Percentiles rank a stretch among this genome's conserved stretches.
Evolutionary conservation across 1,140 invertebrate species (phyloP).

Genomic region (Calephelis nemesis): DNA sequence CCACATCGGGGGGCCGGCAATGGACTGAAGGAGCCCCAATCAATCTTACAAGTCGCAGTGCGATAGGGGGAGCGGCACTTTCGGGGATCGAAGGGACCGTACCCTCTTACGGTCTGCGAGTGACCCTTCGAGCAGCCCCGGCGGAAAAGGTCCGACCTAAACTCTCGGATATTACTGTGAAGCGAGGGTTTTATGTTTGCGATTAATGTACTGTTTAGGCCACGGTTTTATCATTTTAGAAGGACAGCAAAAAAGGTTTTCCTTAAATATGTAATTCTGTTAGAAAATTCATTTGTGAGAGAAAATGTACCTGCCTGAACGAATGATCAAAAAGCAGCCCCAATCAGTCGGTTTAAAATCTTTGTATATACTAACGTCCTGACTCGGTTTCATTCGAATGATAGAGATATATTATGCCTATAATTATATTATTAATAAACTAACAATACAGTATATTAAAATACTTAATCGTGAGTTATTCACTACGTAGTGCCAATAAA

Average conservation of each 20-base stretch:
- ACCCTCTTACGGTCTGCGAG: slow-evolving; percentile 65
- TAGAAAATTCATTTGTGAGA: background rate
- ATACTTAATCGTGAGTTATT: too few relatives aligned
- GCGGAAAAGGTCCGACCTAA: slow-evolving; percentile 59
- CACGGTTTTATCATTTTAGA: slow-evolving; percentile 28
- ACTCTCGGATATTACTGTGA: slow-evolving; percentile 54
- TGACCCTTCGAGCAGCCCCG: slow-evolving; percentile 62
- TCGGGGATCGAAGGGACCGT: slow-evolving; percentile 66
- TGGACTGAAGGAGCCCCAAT: slow-evolving; percentile 78
- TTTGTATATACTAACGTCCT: too few relatives aligned
- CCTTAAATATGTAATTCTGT: background rate
- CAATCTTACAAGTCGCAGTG: slow-evolving; percentile 77
- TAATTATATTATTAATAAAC: too few relatives aligned
- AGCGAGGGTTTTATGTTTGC: slow-evolving; percentile 43
- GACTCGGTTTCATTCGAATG: too few relatives aligned
- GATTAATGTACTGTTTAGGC: slow-evolving; percentile 46
- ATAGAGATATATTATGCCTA: too few relatives aligned
- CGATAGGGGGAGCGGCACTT: slow-evolving; percentile 49
- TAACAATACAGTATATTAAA: too few relatives aligned
- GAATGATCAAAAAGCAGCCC: background rate
- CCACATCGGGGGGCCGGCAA: slow-evolving; percentile 65
- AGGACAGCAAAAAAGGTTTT: slow-evolving; percentile 13
- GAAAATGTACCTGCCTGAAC: background rate
- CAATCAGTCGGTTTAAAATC: too few relatives aligned
- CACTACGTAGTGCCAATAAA: too few relatives aligned